A percentile compares a stretch with the other conserved stretches of the same genome.
Evolutionary conservation across 2,888 invertebrate genomes (phyloP).

Genomic region (Eumacrocentrus americanus): DNA sequence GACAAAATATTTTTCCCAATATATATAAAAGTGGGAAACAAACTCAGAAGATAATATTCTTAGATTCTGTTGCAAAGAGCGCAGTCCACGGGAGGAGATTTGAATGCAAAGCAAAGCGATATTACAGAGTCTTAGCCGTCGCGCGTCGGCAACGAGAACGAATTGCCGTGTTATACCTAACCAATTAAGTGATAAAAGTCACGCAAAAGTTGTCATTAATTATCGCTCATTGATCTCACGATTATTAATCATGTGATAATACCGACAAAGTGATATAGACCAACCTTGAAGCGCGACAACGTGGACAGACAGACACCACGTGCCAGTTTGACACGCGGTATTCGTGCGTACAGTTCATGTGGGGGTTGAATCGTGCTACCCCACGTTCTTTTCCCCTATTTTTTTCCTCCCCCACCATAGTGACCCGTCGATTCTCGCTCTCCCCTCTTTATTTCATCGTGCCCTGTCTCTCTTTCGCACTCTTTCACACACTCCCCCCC

Average conservation of each 20-base stretch:
- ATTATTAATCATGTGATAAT: neutral
- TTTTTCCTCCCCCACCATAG: slow-evolving; percentile 54
- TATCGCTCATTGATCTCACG: too few species aligned
- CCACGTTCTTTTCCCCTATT: slow-evolving; percentile 54
- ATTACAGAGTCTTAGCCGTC: slow-evolving; percentile 54
- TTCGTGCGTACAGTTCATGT: slow-evolving; percentile 54
- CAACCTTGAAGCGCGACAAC: slow-evolving; percentile 43
- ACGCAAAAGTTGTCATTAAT: neutral
- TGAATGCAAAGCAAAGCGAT: slow-evolving; percentile 61
- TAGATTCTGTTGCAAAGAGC: neutral
- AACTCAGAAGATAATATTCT: neutral
- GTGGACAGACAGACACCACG: slow-evolving; percentile 41
- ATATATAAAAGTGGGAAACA: slow-evolving; percentile 5
- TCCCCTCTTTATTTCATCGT: slow-evolving; percentile 35
- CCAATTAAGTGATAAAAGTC: neutral
- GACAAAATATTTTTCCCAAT: neutral
- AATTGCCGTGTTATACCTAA: neutral
- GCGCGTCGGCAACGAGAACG: slow-evolving; percentile 36
- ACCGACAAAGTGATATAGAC: neutral
- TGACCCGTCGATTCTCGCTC: slow-evolving; percentile 44
- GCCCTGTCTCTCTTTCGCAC: slow-evolving; percentile 25
- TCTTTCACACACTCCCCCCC: slow-evolving; percentile 25
- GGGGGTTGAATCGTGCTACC: slow-evolving; percentile 46
- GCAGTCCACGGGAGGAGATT: slow-evolving; percentile 50
- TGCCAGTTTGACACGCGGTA: slow-evolving; percentile 59